phyloP scores from a whole-genome alignment of 2,113 vertebrate genomes.

The Mohoua ochrocephala region DNA sequence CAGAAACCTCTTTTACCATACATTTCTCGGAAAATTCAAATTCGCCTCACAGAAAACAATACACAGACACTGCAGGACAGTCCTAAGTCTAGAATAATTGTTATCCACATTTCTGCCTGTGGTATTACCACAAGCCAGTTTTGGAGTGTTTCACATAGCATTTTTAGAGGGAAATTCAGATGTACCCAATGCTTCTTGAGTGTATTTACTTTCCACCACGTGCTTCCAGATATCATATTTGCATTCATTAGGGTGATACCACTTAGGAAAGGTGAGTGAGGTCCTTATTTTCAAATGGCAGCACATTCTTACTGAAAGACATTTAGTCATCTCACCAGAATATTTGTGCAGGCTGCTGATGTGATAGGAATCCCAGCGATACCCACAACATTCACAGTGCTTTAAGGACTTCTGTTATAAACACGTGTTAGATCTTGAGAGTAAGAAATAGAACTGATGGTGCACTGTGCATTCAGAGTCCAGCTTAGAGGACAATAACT shows the following conservation, averaged over 20 bases:
- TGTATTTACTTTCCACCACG: neutral
- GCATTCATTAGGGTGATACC: neutral
- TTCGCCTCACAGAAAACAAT: neutral
- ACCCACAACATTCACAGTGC: neutral
- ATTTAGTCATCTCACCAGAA: neutral
- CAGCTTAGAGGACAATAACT: neutral
- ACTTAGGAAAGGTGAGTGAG: neutral
- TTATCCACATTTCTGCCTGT: neutral
- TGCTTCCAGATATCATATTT: neutral
- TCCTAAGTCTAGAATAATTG: neutral
- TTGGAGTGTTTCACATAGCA: neutral
- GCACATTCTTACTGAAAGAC: neutral
- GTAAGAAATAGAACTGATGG: neutral
- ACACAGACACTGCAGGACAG: neutral
- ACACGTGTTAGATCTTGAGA: neutral
- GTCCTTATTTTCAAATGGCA: neutral
- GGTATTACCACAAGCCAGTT: neutral
- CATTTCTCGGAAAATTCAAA: neutral
- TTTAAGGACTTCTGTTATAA: neutral
- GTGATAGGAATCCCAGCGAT: neutral
- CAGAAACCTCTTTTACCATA: neutral
- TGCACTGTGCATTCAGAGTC: neutral
- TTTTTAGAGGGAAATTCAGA: neutral
- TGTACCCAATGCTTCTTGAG: neutral
- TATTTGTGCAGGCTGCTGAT: neutral